Base-by-base conservation (phyloP, 53 echinoderm and acorn worm genomes). In the Patiria pectinifera region DNA sequence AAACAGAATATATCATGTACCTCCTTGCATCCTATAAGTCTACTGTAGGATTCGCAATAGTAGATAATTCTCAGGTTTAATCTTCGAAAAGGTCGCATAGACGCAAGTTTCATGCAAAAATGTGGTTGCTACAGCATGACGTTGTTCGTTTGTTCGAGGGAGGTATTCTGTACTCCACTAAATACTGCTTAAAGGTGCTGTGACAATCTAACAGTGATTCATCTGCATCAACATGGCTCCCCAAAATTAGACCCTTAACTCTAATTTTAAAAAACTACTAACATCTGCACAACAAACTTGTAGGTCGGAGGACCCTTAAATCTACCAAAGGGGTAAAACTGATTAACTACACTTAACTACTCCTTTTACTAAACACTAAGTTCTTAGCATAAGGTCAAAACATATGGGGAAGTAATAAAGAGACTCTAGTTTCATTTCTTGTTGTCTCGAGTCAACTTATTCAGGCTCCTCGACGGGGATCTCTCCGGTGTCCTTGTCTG, bases 381-480 rank as follows among this genome's bases (percentile, higher is more conserved):
- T 79, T 11, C 80, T 79, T 79, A 45, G 80, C 48, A 45, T 35
- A 35, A 35, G 35, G 35, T 35, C 35, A 79, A 79, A 6, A 11
- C 14, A 79, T 46, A 35, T 35, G 35, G 35, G 80, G 2, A 3
- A 47, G 80, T 47, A 79, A 11, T 46, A 79, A 47, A 11, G 47
- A 79, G 9, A 15, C 16, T 79, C 24, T 21, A 79, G 77, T 79
- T 46, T 79, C 4, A 79, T 79, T 79, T 15, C 80, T 79, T 79
- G 80, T 59, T 46, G 59, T 82, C 59, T 6, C 22, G 44, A 53
- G 58, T 82, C 59, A 59, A 22, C 59, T 82, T 58, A 83, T 59
- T 83, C 9, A 83, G 25, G 83, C 83, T 83, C 83, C 83, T 83
- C 60, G 83, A 60, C 83, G 58, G 83, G 83, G 83, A 83, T 22